Evolutionary conservation across 1,140 invertebrate genomes (phyloP).

Genomic region (Papilio helenus): DNA sequence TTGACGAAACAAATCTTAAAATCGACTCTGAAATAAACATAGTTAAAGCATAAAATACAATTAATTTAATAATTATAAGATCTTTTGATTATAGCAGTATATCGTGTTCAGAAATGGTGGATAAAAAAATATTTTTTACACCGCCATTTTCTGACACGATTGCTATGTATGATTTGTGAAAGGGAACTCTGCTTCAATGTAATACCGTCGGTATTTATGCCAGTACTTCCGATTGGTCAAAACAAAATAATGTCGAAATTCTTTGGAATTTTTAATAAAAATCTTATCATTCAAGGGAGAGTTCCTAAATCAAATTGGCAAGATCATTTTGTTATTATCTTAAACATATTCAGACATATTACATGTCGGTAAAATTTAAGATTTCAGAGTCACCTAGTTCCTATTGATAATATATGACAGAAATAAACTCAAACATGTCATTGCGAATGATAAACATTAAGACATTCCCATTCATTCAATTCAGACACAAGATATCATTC

Average conservation of each 20-base stretch:
- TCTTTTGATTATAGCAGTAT: background rate
- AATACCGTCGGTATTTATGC: background rate
- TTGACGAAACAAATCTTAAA: background rate
- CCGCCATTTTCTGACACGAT: constrained; percentile 19
- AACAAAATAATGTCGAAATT: constrained; percentile 2
- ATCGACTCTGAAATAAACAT: background rate
- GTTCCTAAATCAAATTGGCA: constrained; percentile 3
- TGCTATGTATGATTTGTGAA: background rate
- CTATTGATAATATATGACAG: constrained; percentile 48
- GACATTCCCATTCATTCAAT: background rate
- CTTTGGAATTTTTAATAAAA: background rate
- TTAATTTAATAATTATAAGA: background rate
- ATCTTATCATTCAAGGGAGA: background rate
- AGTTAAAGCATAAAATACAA: too few species aligned
- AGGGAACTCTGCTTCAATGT: constrained; percentile 6
- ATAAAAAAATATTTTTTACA: background rate
- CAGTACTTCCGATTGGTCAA: constrained; percentile 1
- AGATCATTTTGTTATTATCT: background rate
- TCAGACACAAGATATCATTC: background rate
- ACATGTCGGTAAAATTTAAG: constrained; percentile 8
- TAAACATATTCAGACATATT: background rate
- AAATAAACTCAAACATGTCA: background rate
- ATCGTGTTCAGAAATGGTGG: constrained; percentile 27
- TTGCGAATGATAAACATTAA: background rate
- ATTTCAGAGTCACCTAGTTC: constrained; percentile 72